Evolutionary conservation across 2,888 invertebrate species (phyloP), one percentile per base, ranked within the genome.

Genomic region (Petrophora chlorosata): DNA sequence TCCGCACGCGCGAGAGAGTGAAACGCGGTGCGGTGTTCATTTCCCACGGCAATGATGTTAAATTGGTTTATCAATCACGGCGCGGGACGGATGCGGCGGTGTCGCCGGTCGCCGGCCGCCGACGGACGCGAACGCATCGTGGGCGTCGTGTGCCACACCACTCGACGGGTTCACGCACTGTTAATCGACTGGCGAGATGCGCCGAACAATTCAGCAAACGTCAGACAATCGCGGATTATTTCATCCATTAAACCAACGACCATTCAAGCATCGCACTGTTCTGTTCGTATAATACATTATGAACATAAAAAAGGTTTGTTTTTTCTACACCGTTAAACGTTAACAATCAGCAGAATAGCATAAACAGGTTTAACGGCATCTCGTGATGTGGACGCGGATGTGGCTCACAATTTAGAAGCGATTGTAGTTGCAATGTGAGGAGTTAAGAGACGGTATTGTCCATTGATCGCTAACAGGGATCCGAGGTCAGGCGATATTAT

Each of bases 31-130:
- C 25, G 32, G 10, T 23, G 60, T 65, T 71, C 63, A 75, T 71
- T 82, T 88, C 89, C 78, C 88, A 89, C 88, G 86, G 63, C 83
- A 87, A 87, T 88, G 67, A 80, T 80, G 78, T 77, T 75, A 82
- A 83, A 82, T 84, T 80, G 79, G 71, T 79, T 84, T 84, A 87
- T 87, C 87, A 88, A 88, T 88, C 85, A 81, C 76, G 56, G 78
- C 74, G 73, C 72, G 72, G 70, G 76, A 78, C 84, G 87, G 86
- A 88, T 86, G 85, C 75, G 66, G 69, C 73, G 75, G 74, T 69
- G 75, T 67, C 72, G 75, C 73, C 72, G 73, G 65, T 73, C 76
- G 70, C 59, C 69, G 56, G 25, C 4, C 40, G 26, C 73, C 76
- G 70, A 59, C 69, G 56, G 25, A 5, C 40, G 26, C 33, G 38